Base-by-base conservation (phyloP, 2,888 invertebrate species). In the Pseudoips prasinana region DNA sequence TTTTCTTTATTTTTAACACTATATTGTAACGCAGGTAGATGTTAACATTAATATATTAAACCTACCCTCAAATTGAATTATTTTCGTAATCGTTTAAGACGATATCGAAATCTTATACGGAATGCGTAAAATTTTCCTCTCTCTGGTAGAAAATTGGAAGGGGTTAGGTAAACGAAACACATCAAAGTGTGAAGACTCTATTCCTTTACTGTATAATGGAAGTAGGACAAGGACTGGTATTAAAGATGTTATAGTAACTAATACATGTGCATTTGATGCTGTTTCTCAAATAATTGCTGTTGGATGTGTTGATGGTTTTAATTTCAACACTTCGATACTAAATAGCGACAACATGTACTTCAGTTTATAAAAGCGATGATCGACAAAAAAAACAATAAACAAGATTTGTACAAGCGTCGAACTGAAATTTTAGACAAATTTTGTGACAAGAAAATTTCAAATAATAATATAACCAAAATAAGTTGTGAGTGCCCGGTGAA, bases 181-280 rank as follows among this genome's bases (percentile, higher is more conserved):
- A n/a, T n/a, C 8, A 2, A 8, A 27, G 7, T 18, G n/a, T n/a
- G n/a, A 18, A 3, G 7, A n/a, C n/a, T n/a, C 10, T 17, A 19
- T 31, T 19, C 25, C 25, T 2, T 18, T 31, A 8, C 10, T 31
- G 23, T 17, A 18, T 19, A 32, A 32, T 26, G 32, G 32, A 25
- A 25, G 8, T 25, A 25, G 17, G 19, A 28, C 24, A 25, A 10
- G 8, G 14, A 28, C 14, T 2, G 37, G 32, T 28, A 17, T 14
- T 9, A 28, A 20, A 22, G 19, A 24, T 19, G 24, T 32, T 7
- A 18, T 20, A 6, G 24, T 20, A 14, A 10, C 2, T n/a, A 36
- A 36, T 18, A 36, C 36, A 8, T 36, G 36, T 31, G 36, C 36
- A 1, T 31, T 31, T 11, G 36, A 36, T 27, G 11, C 35, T n/a